Percentiles rank a stretch among this genome's conserved stretches.
These are phyloP conservation scores for Platycheirus albimanus DNA, from an alignment of 2,888 invertebrate genomes.

Conservation along the genomic window DNA sequence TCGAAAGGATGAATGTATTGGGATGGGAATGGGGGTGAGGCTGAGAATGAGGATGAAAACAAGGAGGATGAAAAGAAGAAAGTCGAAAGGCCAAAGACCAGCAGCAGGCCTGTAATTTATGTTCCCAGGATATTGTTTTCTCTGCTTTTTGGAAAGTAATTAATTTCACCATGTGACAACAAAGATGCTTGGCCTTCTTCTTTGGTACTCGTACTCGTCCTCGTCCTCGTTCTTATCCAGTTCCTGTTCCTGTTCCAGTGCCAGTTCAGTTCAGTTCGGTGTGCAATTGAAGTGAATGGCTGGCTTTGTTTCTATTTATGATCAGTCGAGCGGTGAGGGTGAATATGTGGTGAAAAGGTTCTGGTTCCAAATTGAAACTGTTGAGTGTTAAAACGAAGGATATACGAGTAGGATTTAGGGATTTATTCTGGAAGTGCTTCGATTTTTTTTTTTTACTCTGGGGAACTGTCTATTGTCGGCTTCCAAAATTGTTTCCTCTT, in stretches of 20 bases:
- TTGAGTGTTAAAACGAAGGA: constrained; percentile 49
- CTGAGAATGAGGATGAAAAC: too few species aligned
- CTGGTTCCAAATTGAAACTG: constrained; percentile 68
- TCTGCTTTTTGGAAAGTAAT: constrained; percentile 76
- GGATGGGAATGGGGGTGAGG: too few species aligned
- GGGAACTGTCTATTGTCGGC: constrained; percentile 16
- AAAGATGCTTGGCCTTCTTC: constrained; percentile 71
- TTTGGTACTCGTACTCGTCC: too few species aligned
- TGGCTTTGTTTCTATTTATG: constrained; percentile 73
- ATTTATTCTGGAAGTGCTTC: constrained; percentile 23
- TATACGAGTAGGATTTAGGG: constrained; percentile 45
- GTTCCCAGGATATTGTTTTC: constrained; percentile 76
- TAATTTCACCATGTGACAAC: constrained; percentile 76
- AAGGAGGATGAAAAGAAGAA: not conserved
- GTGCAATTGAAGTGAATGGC: constrained; percentile 51
- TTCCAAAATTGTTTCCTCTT: constrained; percentile 54
- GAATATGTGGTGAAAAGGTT: constrained; percentile 34
- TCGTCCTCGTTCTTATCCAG: constrained; percentile 2
- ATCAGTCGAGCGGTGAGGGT: constrained; percentile 3
- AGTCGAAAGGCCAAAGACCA: constrained; percentile 65
- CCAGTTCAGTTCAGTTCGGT: constrained; percentile 19
- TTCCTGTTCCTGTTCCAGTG: too few species aligned
- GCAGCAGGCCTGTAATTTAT: constrained; percentile 75
- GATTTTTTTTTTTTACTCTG: not conserved
- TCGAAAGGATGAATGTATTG: too few species aligned